Percentiles rank a stretch among this genome's conserved stretches.
phyloP scores from a whole-genome alignment of 2,888 invertebrate genomes.

The Drosophila melanosoma region DNA sequence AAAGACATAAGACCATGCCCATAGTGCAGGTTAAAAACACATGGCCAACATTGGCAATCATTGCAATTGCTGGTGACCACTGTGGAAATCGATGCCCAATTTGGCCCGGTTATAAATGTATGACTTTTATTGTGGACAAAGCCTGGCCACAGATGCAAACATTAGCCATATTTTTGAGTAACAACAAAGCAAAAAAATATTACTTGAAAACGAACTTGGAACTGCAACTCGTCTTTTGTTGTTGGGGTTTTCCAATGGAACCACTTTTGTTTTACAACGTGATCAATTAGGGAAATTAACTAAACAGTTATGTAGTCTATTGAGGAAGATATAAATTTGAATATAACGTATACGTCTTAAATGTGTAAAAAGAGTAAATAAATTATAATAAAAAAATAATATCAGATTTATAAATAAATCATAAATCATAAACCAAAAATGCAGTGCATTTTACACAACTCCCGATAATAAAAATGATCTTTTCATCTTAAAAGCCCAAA shows the following conservation, averaged over 20 bases:
- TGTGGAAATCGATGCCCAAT: constrained; percentile 46
- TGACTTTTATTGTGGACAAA: background rate
- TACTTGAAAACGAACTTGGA: background rate
- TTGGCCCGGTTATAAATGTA: background rate
- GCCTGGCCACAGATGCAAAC: background rate
- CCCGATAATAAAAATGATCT: background rate
- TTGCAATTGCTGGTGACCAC: constrained; percentile 28
- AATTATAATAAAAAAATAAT: background rate
- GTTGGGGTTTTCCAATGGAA: background rate
- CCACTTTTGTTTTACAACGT: background rate
- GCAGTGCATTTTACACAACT: background rate
- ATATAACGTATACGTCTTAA: background rate
- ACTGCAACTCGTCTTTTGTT: background rate
- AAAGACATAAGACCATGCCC: constrained; percentile 58
- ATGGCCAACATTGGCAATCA: constrained; percentile 43
- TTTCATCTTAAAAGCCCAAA: background rate
- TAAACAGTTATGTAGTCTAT: background rate
- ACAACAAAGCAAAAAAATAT: background rate
- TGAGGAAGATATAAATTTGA: background rate
- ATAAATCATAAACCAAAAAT: background rate
- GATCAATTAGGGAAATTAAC: background rate
- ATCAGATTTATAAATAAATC: background rate
- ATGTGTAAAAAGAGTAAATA: background rate
- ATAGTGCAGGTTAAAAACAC: constrained; percentile 75
- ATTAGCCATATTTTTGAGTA: background rate